Evolutionary conservation across 2,113 vertebrate genomes (phyloP).

Genomic region (Tragelaphus imberbis): DNA sequence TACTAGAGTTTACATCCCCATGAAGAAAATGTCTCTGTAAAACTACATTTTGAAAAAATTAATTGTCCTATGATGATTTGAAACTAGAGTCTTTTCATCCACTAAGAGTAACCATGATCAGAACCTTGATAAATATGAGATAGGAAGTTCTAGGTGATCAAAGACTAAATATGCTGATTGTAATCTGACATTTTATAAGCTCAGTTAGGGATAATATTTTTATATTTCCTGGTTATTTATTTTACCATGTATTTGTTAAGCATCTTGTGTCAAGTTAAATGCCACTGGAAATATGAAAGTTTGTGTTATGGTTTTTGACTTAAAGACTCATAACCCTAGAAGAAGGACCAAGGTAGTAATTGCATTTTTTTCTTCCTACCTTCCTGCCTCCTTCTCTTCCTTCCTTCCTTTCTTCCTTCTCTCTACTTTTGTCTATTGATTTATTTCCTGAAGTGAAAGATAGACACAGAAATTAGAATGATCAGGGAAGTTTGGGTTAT

Average conservation of each 20-base stretch:
- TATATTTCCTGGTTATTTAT: neutral
- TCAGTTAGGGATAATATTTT: neutral
- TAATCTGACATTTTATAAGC: neutral
- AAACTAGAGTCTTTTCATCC: neutral
- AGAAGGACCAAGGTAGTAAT: neutral
- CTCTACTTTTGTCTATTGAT: neutral
- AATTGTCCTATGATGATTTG: neutral
- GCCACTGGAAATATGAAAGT: neutral
- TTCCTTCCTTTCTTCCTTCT: neutral
- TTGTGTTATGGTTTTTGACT: neutral
- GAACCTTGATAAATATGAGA: neutral
- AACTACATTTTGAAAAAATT: neutral
- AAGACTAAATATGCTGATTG: neutral
- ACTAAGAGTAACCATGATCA: neutral
- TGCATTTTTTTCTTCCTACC: neutral
- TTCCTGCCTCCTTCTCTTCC: neutral
- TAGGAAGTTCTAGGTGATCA: neutral
- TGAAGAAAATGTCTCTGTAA: neutral
- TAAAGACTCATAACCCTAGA: neutral
- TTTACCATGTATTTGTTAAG: neutral
- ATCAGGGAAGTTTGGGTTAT: neutral
- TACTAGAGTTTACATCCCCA: neutral
- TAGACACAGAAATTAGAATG: neutral
- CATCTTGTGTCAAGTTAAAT: neutral
- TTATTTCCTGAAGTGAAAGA: neutral